Conservation (phyloP, 2,113 vertebrate species). For the Oryzias melastigma region DNA sequence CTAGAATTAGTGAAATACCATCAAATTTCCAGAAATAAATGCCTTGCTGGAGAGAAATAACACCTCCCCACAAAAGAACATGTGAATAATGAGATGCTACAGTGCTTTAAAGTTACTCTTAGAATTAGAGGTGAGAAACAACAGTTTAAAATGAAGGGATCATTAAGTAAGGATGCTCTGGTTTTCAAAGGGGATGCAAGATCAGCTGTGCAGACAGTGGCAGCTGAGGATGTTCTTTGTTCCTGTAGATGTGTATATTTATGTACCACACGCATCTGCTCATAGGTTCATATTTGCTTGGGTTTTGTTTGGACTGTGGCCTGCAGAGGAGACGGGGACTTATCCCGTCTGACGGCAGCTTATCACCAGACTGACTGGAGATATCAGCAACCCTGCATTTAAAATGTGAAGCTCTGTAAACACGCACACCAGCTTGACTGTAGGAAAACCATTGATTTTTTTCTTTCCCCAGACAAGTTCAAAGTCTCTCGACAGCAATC, state of each 20-base stretch:
- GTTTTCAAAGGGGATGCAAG: conserved; percentile 50
- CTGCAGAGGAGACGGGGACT: conserved; percentile 62
- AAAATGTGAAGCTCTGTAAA: conserved; percentile 26
- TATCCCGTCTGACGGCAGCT: conserved; percentile 65
- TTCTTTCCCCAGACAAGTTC: conserved; percentile 8
- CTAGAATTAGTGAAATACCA: conserved; percentile 2
- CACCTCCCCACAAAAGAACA: background rate
- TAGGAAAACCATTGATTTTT: conserved; percentile 32
- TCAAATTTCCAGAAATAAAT: conserved; percentile 19
- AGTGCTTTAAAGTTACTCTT: conserved; percentile 31
- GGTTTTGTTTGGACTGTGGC: conserved; percentile 28
- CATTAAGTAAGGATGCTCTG: conserved; percentile 26
- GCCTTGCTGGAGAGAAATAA: conserved; percentile 12
- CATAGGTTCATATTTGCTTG: conserved; percentile 22
- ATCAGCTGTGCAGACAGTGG: conserved; percentile 52
- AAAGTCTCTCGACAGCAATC: conserved; percentile 23
- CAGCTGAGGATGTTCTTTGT: conserved; percentile 50
- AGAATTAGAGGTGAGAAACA: conserved; percentile 29
- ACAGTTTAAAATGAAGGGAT: conserved; percentile 3
- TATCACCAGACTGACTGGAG: conserved; percentile 61
- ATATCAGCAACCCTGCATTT: conserved; percentile 46
- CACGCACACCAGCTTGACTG: conserved; percentile 1
- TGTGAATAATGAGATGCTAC: conserved; percentile 26
- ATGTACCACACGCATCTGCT: conserved; percentile 8
- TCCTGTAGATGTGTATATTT: conserved; percentile 17